Conservation (phyloP, 2,113 vertebrate species). For the Sialia sialis region DNA sequence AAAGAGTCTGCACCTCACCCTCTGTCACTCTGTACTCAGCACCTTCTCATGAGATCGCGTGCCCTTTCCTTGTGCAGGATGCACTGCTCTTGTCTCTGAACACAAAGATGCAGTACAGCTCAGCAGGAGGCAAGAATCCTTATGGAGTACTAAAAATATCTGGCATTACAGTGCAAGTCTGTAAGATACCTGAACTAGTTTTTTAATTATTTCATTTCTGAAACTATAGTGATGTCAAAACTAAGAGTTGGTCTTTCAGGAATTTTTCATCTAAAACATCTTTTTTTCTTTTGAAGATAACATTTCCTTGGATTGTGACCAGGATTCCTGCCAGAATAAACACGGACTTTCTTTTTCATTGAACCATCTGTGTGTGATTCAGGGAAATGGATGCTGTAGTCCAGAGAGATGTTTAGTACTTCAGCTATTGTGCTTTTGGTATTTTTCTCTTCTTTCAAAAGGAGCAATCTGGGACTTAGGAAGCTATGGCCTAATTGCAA, state of each 20-base stretch:
- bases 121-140: not conserved
- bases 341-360: not conserved
- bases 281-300: not conserved
- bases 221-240: not conserved
- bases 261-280: not conserved
- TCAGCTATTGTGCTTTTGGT: not conserved
- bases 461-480: not conserved
- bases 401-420: not conserved
- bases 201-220: not conserved
- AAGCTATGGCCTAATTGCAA: not conserved
- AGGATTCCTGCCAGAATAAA: not conserved
- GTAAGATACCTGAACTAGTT: not conserved
- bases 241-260: not conserved
- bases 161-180: not conserved
- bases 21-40: not conserved
- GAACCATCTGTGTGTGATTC: not conserved
- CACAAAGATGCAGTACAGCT: not conserved
- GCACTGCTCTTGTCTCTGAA: not conserved
- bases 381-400: not conserved
- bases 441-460: conserved; percentile 23
- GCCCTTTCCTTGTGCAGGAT: not conserved
- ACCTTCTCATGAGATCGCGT: not conserved
- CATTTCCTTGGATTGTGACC: not conserved
- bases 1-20: not conserved
- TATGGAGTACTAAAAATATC: not conserved